These are phyloP conservation scores for Pristis pectinata DNA, from an alignment of 2,797 vertebrate species.

Conservation along the genomic window DNA sequence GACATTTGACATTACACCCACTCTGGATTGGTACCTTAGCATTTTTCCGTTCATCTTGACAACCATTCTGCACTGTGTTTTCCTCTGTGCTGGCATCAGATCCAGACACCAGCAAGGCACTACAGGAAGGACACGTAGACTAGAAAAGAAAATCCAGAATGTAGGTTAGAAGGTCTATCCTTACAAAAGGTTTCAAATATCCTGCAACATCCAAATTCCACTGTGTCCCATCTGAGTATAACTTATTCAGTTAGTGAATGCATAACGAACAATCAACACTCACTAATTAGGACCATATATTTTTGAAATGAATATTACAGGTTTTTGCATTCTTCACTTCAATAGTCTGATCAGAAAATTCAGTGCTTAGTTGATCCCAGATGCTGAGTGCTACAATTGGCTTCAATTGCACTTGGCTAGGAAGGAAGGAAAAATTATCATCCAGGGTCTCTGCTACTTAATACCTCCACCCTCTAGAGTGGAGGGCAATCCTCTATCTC, in stretches of 20 bases:
- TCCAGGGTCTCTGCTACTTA: not conserved
- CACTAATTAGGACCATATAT: not conserved
- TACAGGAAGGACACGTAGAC: slow-evolving; percentile 75
- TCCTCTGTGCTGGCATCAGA: slow-evolving; percentile 67
- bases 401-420: not conserved
- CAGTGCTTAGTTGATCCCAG: not conserved
- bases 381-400: not conserved
- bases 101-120: slow-evolving; percentile 59
- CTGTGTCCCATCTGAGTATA: not conserved
- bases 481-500: not conserved
- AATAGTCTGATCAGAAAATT: not conserved
- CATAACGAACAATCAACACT: not conserved
- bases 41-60: slow-evolving; percentile 75
- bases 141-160: slow-evolving; percentile 46
- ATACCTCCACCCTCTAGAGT: not conserved
- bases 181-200: not conserved
- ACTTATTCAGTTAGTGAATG: not conserved
- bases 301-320: not conserved
- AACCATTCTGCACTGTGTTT: slow-evolving; percentile 67
- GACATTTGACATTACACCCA: not conserved
- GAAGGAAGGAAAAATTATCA: not conserved
- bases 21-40: slow-evolving; percentile 59
- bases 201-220: not conserved
- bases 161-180: not conserved
- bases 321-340: not conserved